phyloP scores from a whole-genome alignment of 2,888 invertebrate species.

The Andrena minutula region DNA sequence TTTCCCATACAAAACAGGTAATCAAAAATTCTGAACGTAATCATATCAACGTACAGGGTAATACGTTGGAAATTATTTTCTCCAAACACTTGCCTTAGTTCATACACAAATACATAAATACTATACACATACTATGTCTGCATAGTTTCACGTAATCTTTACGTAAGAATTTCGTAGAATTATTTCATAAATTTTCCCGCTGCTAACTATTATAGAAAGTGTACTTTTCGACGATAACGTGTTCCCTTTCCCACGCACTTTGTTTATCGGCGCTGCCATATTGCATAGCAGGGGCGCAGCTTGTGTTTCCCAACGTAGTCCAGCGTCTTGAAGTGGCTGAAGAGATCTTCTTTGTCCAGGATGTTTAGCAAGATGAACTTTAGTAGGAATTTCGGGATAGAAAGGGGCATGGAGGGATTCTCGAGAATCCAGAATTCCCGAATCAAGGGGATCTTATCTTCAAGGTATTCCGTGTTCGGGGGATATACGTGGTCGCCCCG shows the following conservation, averaged over 20 bases:
- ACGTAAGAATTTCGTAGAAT: too few species aligned
- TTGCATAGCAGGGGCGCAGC: not conserved
- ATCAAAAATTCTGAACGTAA: too few species aligned
- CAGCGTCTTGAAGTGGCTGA: conserved; percentile 8
- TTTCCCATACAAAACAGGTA: too few species aligned
- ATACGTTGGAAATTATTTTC: too few species aligned
- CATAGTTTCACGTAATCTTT: too few species aligned
- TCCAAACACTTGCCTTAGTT: too few species aligned
- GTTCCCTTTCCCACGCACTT: not conserved
- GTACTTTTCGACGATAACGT: not conserved
- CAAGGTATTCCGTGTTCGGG: conserved; percentile 76
- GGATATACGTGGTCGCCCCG: conserved; percentile 73
- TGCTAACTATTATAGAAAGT: not conserved
- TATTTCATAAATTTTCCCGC: not conserved
- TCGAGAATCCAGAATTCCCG: conserved; percentile 73
- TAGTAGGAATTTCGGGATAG: conserved; percentile 58
- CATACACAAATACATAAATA: too few species aligned
- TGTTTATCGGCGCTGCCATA: not conserved
- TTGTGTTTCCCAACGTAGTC: not conserved
- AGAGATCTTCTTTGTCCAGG: conserved; percentile 44
- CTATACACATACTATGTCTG: too few species aligned
- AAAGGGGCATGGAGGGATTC: conserved; percentile 38
- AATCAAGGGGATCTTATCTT: conserved; percentile 76
- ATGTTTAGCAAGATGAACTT: conserved; percentile 71
- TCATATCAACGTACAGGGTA: too few species aligned